Evolutionary conservation across 2,797 vertebrate genomes (phyloP), one percentile per base, ranked within the genome.

Genomic region (Arnoldichthys spilopterus): DNA sequence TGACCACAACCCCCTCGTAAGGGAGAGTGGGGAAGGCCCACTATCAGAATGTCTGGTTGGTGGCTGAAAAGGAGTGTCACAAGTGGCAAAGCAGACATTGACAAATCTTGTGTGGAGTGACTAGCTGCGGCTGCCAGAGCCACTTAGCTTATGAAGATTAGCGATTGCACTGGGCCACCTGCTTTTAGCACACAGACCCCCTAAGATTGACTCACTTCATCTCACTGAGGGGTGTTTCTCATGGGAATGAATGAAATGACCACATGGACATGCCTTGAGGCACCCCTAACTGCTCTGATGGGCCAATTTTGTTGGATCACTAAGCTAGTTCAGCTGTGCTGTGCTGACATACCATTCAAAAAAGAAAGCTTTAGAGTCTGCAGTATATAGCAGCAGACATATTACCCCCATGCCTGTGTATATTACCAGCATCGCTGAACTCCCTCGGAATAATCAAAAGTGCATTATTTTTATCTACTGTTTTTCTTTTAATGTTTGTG

Each of bases 351-450:
- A 34, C 32, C 7, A 43, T 49, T 72, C 22, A 16, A n/a, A 47
- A 53, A 26, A 61, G 43, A 67, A 72, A 66, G 70, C 77, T 79
- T 79, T 58, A 56, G 40, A 70, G 51, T 70, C 66, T 72, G 59
- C 76, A 58, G 80, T 54, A 37, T 83, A 77, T 78, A 66, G 64
- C 61, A 72, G 43, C 30, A 45, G 34, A 71, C 73, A 79, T 81
- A 76, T 68, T 74, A 79, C 43, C 43, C 56, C 20, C 59, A 72
- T 78, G 58, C 56, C 28, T 28, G 6, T 61, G 59, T 64, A 77
- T 72, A 74, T 85, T 79, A 72, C 59, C 43, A 53, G 67, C 72
- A 37, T 81, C 67, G 62, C 64, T 79, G 62, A 83, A 74, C 54
- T 64, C 69, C 45, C 16, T 56, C 32, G 69, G 62, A 32, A 82